These are phyloP conservation scores for Boloria euphrosyne DNA, from an alignment of 2,888 invertebrate genomes.

Conservation along the genomic window DNA sequence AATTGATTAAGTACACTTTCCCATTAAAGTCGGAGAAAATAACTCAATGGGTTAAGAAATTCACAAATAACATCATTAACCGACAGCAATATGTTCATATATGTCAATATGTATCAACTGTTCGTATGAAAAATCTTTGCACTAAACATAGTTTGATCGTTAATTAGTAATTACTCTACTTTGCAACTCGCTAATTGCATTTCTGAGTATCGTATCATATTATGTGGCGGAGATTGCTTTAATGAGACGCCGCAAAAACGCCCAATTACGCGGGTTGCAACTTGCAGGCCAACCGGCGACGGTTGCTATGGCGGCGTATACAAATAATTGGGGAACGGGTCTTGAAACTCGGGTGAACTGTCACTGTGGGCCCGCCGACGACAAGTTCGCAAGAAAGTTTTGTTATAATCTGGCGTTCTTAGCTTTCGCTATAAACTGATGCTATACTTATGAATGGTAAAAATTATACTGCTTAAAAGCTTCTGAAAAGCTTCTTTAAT, in stretches of 20 bases:
- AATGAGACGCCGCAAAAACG: constrained; percentile 44
- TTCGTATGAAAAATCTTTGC: too few species aligned
- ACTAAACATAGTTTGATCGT: not conserved
- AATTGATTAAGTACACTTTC: too few species aligned
- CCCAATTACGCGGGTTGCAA: constrained; percentile 41
- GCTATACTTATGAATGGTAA: too few species aligned
- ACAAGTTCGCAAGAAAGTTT: too few species aligned
- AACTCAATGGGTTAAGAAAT: too few species aligned
- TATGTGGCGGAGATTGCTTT: constrained; percentile 39
- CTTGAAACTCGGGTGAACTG: constrained; percentile 39
- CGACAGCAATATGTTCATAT: too few species aligned
- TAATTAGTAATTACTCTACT: constrained; percentile 23
- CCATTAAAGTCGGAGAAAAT: too few species aligned
- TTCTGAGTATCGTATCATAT: constrained; percentile 33
- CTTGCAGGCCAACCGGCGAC: constrained; percentile 27
- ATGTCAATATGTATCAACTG: too few species aligned
- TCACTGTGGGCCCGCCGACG: constrained; percentile 18
- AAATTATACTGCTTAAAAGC: too few species aligned
- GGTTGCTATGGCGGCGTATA: constrained; percentile 65
- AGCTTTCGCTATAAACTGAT: too few species aligned
- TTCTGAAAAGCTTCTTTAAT: too few species aligned
- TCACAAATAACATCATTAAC: too few species aligned
- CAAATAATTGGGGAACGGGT: constrained; percentile 59
- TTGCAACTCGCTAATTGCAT: constrained; percentile 34
- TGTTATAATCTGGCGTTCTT: not conserved